Evolutionary conservation across 2,888 invertebrate genomes (phyloP), one percentile per base, ranked within the genome.

Genomic region (Oscheius sp.): DNA sequence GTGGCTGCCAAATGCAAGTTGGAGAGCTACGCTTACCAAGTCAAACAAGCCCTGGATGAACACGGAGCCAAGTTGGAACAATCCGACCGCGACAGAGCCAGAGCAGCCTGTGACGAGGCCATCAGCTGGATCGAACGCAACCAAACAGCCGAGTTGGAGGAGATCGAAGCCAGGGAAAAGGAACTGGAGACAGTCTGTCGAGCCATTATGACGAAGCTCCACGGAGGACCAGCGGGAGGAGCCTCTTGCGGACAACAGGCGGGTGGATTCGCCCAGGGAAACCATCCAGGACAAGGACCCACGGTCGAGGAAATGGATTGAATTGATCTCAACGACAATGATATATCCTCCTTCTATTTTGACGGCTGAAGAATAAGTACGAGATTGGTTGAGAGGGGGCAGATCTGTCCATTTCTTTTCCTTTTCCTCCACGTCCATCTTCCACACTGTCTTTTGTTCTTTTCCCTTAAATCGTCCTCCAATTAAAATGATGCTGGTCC

Each of bases 31-130:
- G 92, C 70, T 17, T 77, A 70, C 71, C 74, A 82, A 70, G 75
- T 82, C 26, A 80, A 80, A 63, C 72, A 78, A 28, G 72, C 81
- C 36, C 65, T 83, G 49, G 74, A 78, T 17, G 83, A 83, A 36
- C 72, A 81, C 47, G 95, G 95, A 89, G 93, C 92, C 86, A 94
- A 94, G 89, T 91, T 95, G 86, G 88, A 91, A 0, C 93, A 93
- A 79, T 88, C 91, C 0, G 94, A 95, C 87, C 92, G 92, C 88
- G 91, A 90, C 80, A 90, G 89, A 56, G 92, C 94, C 84, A 86
- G 91, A 84, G 93, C 93, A 86, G 93, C 93, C 87, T 93, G 93
- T 89, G 92, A 93, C 82, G 93, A 94, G 86, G 92, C 92, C 71
- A 92, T 94, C 87, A 91, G 92, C 62, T 90, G 90, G 90, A 81